Base-by-base conservation (phyloP, 2,797 vertebrate genomes). In the Fistularia commersonii region DNA sequence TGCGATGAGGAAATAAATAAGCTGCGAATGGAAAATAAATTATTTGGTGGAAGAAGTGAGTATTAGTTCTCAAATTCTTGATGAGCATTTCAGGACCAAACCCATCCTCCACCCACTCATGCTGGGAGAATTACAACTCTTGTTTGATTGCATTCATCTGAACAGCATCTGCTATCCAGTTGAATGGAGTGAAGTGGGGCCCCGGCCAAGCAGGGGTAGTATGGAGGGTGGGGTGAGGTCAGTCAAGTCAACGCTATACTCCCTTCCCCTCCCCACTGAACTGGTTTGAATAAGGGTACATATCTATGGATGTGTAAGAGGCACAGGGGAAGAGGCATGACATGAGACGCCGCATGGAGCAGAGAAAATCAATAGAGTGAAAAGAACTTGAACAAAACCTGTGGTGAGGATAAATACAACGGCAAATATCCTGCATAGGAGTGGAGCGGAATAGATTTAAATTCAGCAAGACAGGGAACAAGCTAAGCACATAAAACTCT, bases 111-210 rank as follows among this genome's bases (percentile, higher is more conserved):
- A 72, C 74, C 46, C 48, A 41, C 44, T 12, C 50, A 65, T 43
- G 61, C 69, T 67, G 61, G 6, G 51, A 74, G 66, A 39, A 51
- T 54, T 58, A 74, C 70, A 23, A 70, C 68, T 76, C 64, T 57
- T 60, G 72, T 66, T 57, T 64, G 39, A 67, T 60, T 54, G 42
- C 54, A 69, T 80, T 69, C 62, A 80, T 79, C 56, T 79, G 69
- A 87, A 82, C 65, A 81, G 76, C 85, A 87, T 88, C 84, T 86
- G 86, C 51, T 59, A 66, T 64, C 58, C 59, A 41, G 61, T 54
- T 82, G 77, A 90, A 87, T 82, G 64, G 63, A 73, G 69, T 4
- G 5, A 37, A 64, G 42, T 42, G 80, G 79, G 85, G 70, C 79
- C 75, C 79, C 52, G 52, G 46, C 45, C 45, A 53, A 58, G 65